Evolutionary conservation across 2,888 invertebrate species (phyloP), one percentile per base, ranked within the genome.

Genomic region (Tillus elongatus): DNA sequence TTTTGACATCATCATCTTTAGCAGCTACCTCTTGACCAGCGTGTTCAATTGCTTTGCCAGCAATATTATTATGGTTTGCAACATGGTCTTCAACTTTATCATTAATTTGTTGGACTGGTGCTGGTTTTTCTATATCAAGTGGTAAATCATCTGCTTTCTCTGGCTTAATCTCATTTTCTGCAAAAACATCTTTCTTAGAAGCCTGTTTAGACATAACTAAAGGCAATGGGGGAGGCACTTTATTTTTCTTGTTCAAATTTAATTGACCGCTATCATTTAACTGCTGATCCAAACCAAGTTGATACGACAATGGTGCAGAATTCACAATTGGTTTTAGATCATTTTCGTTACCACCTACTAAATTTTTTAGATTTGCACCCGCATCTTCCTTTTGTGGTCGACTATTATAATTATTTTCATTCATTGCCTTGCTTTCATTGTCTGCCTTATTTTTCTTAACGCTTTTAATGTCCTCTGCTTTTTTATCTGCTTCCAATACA

Each of bases 281-380:
- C 2, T 30, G 13, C 13, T 30, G 26, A 31, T 42, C 39, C 15
- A 42, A 35, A 4, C 44, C 42, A 11, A 44, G 31, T 16, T 44
- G 44, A 37, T 44, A 44, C 3, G 42, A 42, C 30, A 44, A 37
- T 13, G 44, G 43, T 8, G 41, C 38, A 1, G 29, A 32, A 26
- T 45, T 41, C 10, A 31, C 11, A n/a, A 3, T 12, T 10, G 12
- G 19, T 13, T 15, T 33, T 15, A 11, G 2, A 3, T n/a, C 6
- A 15, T 15, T 33, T 33, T 33, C n/a, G 13, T 36, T 36, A 16
- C 6, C 30, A 2, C 35, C n/a, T 35, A 34, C 26, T 10, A 9
- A 3, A n/a, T 27, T 15, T n/a, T n/a, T n/a, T n/a, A n/a, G n/a
- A n/a, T n/a, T n/a, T 2, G 15, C 16, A 4, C 3, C 16, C 9